Percentiles rank a stretch among this genome's conserved stretches.
phyloP scores from a whole-genome alignment of 2,797 vertebrate species.

The Tragelaphus oryx region DNA sequence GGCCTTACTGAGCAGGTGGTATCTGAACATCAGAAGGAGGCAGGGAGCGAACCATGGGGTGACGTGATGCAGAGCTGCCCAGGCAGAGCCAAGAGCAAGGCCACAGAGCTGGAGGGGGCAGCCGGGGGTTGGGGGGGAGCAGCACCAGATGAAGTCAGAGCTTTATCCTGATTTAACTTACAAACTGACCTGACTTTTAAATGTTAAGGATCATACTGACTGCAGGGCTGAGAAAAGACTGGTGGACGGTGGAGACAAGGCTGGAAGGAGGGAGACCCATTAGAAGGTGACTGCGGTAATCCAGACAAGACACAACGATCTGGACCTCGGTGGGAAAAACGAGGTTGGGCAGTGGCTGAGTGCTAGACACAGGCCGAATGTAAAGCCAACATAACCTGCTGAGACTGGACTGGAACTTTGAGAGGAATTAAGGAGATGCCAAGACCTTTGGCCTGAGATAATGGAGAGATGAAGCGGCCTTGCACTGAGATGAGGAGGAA shows the following conservation, averaged over 20 bases:
- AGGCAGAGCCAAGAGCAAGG: neutral
- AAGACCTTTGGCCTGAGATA: neutral
- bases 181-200: neutral
- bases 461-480: neutral
- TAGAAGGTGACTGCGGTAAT: neutral
- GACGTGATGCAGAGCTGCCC: rapidly evolving
- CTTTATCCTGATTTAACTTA: neutral
- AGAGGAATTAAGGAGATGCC: neutral
- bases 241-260: neutral
- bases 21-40: neutral
- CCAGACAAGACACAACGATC: neutral
- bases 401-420: neutral
- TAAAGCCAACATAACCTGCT: neutral
- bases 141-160: neutral
- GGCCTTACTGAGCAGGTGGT: neutral
- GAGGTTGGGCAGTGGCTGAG: neutral
- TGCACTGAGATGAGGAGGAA: neutral
- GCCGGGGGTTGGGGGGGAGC: neutral
- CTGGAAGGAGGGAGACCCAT: neutral
- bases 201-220: neutral
- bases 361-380: neutral
- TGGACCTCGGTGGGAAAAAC: neutral
- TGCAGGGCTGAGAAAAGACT: neutral
- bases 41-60: neutral
- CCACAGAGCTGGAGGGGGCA: neutral